Percentiles rank a stretch among this genome's conserved stretches.
Conservation (phyloP, 2,113 vertebrate species). For the Myrmecobius fasciatus region DNA sequence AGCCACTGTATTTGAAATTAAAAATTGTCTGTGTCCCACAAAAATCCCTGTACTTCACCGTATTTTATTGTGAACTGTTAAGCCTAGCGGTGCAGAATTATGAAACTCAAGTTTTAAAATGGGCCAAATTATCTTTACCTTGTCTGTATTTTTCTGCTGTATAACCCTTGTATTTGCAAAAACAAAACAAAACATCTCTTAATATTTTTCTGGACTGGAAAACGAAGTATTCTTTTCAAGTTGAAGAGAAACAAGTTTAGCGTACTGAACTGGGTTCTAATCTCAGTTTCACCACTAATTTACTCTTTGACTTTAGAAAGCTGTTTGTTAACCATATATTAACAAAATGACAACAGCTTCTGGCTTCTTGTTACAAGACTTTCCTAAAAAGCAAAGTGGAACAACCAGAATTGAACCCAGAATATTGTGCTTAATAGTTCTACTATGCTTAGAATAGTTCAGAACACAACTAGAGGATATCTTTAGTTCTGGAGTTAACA, state of each 20-base stretch:
- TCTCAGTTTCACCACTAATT: background rate
- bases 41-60: conserved; percentile 58
- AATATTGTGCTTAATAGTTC: background rate
- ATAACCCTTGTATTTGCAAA: conserved; percentile 47
- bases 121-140: conserved; percentile 60
- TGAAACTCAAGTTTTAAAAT: conserved; percentile 50
- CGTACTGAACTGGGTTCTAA: background rate
- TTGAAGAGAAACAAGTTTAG: conserved; percentile 1
- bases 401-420: background rate
- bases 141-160: conserved; percentile 23
- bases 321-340: background rate
- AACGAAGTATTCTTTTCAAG: background rate
- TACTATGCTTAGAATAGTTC: background rate
- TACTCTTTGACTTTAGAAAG: background rate
- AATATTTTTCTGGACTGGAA: conserved; percentile 6
- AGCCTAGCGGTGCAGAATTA: conserved; percentile 54
- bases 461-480: background rate
- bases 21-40: conserved; percentile 2
- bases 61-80: conserved; percentile 43
- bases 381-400: background rate
- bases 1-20: conserved; percentile 59
- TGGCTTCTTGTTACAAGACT: background rate
- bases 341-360: background rate
- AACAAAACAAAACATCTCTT: conserved; percentile 50
- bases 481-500: background rate